Evolutionary conservation across 2,797 vertebrate genomes (phyloP), one percentile per base, ranked within the genome.

Genomic region (Buceros bicornis): DNA sequence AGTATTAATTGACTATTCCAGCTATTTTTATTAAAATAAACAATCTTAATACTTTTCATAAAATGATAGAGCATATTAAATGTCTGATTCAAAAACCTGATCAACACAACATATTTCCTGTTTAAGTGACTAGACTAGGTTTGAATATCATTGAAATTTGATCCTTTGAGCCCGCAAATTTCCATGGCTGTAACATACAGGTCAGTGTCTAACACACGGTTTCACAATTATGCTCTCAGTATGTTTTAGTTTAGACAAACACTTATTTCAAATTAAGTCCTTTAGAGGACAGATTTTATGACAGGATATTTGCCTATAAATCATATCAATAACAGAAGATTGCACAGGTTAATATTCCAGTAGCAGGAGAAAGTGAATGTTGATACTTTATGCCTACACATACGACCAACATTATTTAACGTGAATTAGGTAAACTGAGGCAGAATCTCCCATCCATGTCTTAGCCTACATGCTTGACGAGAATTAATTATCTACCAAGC

Each of bases 1-100:
- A 97, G 95, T 53, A 97, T 98, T 98, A 98, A 98, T 97, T 73
- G 57, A 97, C 37, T 90, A 35, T 91, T 92, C 79, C 71, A 95
- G 16, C 57, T 95, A 77, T 9, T 88, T 81, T 65, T 42, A 87
- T 85, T 94, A 20, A 95, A 48, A 93, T 58, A 90, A 69, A 89
- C 54, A 92, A 71, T 20, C 35, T 58, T 45, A 97, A 20, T 70
- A 62, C 65, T 47, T 93, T 56, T 92, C 61, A 89, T 42, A 66
- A 86, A 93, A 64, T 15, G 13, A 94, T 70, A 94, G 14, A 93
- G 37, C 28, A 71, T 87, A 83, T 10, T 82, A 42, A 11, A 61
- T 40, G 72, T 80, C 13, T 50, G 24, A 73, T 82, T 87, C 35
- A 8, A 79, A 93, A 91, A 56, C 8, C 7, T 76, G 47, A 83